Percentiles rank a stretch among this genome's conserved stretches.
These are phyloP conservation scores for Pogonognathellus flavescens DNA, from an alignment of 1,140 invertebrate genomes.

Conservation along the genomic window DNA sequence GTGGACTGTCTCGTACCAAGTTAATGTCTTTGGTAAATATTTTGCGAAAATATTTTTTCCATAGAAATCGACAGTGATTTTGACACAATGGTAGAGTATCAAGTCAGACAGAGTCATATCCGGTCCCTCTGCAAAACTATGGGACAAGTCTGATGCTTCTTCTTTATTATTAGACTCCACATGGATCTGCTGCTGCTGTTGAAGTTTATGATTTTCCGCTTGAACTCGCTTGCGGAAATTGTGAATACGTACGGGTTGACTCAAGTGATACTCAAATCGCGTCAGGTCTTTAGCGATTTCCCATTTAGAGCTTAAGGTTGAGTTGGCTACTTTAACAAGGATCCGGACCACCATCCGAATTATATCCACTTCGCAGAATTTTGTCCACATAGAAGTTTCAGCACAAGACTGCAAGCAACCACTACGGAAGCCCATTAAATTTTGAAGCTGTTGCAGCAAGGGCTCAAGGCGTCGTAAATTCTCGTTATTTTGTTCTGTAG, in stretches of 20 bases:
- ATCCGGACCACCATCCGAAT: constrained; percentile 68
- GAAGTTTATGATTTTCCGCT: constrained; percentile 66
- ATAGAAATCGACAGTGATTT: constrained; percentile 75
- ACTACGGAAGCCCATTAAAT: constrained; percentile 80
- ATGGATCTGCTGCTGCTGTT: constrained; percentile 48
- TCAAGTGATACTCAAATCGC: constrained; percentile 87
- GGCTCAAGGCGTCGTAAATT: constrained; percentile 71
- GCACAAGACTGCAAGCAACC: constrained; percentile 85
- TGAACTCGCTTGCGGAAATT: constrained; percentile 86
- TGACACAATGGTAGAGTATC: constrained; percentile 81
- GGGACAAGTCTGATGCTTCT: constrained; percentile 35
- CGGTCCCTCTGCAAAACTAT: constrained; percentile 84
- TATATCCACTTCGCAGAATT: constrained; percentile 90
- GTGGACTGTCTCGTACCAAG: constrained; percentile 75
- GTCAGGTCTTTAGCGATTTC: constrained; percentile 76
- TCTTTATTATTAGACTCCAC: constrained; percentile 57
- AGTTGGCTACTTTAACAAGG: constrained; percentile 52
- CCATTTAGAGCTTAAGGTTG: constrained; percentile 14
- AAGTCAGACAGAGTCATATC: constrained; percentile 87
- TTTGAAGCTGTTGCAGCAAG: neutral
- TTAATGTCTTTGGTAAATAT: constrained; percentile 76
- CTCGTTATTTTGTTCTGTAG: constrained; percentile 75
- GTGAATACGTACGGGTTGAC: constrained; percentile 86
- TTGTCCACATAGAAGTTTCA: constrained; percentile 90
- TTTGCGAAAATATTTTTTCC: constrained; percentile 69